Evolutionary conservation across 2,797 vertebrate species (phyloP), one percentile per base, ranked within the genome.

Genomic region (Vireo griseus): DNA sequence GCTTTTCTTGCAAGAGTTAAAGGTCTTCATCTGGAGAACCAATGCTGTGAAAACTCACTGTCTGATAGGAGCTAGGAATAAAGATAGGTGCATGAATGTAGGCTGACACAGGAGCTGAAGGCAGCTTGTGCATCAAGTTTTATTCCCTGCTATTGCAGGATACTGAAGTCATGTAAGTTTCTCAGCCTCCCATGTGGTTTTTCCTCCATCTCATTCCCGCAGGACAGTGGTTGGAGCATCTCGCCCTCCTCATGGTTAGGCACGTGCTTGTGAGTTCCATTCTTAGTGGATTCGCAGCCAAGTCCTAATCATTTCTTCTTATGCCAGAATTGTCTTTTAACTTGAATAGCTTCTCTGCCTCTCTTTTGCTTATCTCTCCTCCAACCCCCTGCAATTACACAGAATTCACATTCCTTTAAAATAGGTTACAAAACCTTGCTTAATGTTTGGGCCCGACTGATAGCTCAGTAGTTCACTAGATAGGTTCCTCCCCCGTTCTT

Each of bases 351-450:
- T 90, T 81, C 66, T 94, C 69, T 90, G 76, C 90, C n/a, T 91
- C 52, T 91, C 79, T 22, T 39, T 83, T 71, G 58, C 90, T 95
- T 95, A 95, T 96, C 90, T 96, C 68, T 84, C 65, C 82, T 90
- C 22, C 62, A 91, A 47, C 54, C 66, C 39, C 40, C 51, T 91
- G 50, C 58, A 92, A 95, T 96, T 96, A 95, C 74, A 91, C 48
- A 87, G 74, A 82, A 93, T 89, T 85, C 65, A 51, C 76, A 91
- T 94, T 94, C 85, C 73, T 91, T 86, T 58, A 73, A 69, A 90
- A 66, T 9, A 81, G 42, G 73, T 83, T 93, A 68, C 76, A 91
- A 93, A 95, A 45, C 66, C 76, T 58, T 61, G 47, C 58, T 35
- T 72, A 86, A 77, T 4, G 1, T 88, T 90, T 83, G 69, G 83